Evolutionary conservation across 2,113 vertebrate species (phyloP).

Genomic region (Ammodramus savannarum): DNA sequence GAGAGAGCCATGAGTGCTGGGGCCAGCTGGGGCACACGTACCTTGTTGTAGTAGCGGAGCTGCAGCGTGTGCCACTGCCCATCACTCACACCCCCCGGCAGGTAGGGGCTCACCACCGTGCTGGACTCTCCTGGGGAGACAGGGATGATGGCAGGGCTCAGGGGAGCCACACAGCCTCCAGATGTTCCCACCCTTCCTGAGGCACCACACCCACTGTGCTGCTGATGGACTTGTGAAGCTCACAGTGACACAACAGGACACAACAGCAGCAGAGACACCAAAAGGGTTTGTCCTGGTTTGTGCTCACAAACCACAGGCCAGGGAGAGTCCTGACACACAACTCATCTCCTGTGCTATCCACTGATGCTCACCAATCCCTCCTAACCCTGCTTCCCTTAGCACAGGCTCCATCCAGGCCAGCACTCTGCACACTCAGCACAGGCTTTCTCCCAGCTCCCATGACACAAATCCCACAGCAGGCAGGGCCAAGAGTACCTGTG

Average conservation of each 20-base stretch:
- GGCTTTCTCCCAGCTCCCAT: not conserved
- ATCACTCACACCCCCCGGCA: slow-evolving; percentile 90
- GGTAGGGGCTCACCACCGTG: slow-evolving; percentile 90
- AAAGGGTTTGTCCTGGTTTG: not conserved
- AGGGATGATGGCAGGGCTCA: not conserved
- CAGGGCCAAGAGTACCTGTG: slow-evolving; percentile 79
- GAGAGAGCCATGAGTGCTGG: fast-evolving
- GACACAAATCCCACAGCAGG: not conserved
- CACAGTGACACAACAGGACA: fast-evolving
- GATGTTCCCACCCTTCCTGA: fast-evolving
- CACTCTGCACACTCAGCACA: not conserved
- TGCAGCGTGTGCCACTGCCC: slow-evolving; percentile 95
- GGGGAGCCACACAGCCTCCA: not conserved
- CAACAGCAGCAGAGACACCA: not conserved
- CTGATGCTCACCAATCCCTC: not conserved
- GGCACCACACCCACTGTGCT: fast-evolving
- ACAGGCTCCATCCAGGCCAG: not conserved
- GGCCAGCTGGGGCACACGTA: not conserved
- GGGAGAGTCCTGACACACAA: not conserved
- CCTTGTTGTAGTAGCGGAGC: slow-evolving; percentile 97
- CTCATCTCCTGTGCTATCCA: not conserved
- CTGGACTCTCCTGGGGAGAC: slow-evolving; percentile 86
- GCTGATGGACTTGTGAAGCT: not conserved
- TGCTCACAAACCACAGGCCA: not conserved
- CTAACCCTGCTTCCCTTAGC: not conserved